phyloP scores from a whole-genome alignment of 2,113 vertebrate species.

The Lepus europaeus region DNA sequence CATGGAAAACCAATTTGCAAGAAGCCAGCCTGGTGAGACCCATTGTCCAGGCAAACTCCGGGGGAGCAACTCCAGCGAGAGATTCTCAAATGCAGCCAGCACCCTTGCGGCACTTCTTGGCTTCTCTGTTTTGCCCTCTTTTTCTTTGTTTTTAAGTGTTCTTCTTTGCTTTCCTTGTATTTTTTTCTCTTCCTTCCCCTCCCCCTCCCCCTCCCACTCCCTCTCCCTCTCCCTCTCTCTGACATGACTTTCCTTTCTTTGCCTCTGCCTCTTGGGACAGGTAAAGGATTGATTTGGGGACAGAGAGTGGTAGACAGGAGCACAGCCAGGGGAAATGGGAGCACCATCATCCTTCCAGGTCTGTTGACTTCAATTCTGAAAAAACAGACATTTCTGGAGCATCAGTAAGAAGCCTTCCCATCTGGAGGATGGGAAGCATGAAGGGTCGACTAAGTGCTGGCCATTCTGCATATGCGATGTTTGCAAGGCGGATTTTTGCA shows the following conservation, averaged over 20 bases:
- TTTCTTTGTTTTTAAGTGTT: neutral
- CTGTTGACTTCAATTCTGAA: conserved; percentile 12
- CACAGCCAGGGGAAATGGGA: neutral
- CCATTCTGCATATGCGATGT: neutral
- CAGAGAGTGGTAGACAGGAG: neutral
- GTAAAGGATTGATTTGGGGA: neutral
- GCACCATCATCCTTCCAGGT: neutral
- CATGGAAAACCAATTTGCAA: neutral
- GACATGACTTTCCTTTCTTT: neutral
- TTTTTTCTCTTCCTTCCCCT: neutral
- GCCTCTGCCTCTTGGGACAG: neutral
- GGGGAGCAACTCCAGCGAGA: neutral
- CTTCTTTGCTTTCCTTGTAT: neutral
- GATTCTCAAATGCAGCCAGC: neutral
- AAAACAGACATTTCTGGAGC: conserved; percentile 1
- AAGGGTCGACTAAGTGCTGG: neutral
- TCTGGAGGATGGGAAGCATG: neutral
- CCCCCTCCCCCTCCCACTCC: neutral
- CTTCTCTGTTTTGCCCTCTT: conserved; percentile 1
- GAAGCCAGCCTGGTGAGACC: neutral
- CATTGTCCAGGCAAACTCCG: neutral
- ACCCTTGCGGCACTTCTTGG: neutral
- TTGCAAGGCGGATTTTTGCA: neutral
- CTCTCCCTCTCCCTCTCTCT: neutral
- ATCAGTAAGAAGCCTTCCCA: neutral